Evolutionary conservation across 2,888 invertebrate genomes (phyloP).

Genomic region (Caenorhabditis sp.): DNA sequence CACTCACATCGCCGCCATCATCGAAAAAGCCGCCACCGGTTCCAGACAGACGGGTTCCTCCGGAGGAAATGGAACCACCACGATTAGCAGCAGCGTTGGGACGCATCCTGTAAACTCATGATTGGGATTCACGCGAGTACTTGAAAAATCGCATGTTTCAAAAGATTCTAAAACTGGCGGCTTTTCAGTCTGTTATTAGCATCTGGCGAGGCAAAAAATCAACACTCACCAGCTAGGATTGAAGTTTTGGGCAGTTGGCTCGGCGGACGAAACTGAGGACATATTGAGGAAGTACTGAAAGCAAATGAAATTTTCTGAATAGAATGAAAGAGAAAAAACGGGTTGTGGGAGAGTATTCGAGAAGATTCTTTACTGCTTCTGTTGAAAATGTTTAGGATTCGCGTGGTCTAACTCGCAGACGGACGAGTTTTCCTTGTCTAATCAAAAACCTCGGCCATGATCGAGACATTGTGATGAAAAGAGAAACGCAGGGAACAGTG

Average conservation of each 20-base stretch:
- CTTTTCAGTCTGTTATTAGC: neutral
- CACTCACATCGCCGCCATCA: conserved; percentile 51
- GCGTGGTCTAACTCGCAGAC: conserved; percentile 1
- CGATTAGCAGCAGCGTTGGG: conserved; percentile 35
- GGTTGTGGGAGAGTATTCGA: neutral
- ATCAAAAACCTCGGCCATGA: conserved; percentile 12
- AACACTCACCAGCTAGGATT: conserved; percentile 71
- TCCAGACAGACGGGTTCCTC: conserved; percentile 28
- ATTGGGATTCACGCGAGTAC: neutral
- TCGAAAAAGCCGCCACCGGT: conserved; percentile 39
- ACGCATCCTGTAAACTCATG: conserved; percentile 33
- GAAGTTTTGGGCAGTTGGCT: conserved; percentile 68
- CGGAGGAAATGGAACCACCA: conserved; percentile 37
- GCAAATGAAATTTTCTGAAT: neutral
- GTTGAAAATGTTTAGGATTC: conserved; percentile 42
- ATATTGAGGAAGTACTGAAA: conserved; percentile 57
- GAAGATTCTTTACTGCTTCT: conserved; percentile 38
- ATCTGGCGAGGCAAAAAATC: neutral
- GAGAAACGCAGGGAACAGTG: conserved; percentile 24
- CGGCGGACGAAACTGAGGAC: conserved; percentile 67
- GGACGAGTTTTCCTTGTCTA: conserved; percentile 15
- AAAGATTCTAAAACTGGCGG: neutral
- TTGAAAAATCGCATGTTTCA: neutral
- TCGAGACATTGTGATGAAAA: neutral
- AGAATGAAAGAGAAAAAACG: neutral